phyloP scores from a whole-genome alignment of 2,888 invertebrate genomes.

The Ophion slaviceki region DNA sequence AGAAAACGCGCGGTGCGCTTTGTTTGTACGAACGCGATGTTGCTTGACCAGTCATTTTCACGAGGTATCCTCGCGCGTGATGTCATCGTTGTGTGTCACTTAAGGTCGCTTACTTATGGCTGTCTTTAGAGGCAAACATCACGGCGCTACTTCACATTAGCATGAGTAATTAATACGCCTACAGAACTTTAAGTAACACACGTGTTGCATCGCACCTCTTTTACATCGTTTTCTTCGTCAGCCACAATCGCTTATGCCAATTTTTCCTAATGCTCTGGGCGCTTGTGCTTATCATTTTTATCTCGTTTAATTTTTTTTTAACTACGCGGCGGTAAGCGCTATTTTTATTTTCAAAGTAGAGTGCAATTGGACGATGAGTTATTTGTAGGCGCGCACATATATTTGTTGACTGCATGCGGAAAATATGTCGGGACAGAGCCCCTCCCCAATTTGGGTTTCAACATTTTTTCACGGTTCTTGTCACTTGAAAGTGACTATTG shows the following conservation, averaged over 20 bases:
- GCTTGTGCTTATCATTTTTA: too few species aligned
- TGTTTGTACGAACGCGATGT: slow-evolving; percentile 41
- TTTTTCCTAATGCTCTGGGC: not conserved
- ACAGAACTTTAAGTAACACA: slow-evolving; percentile 32
- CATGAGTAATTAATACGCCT: slow-evolving; percentile 69
- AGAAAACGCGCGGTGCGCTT: slow-evolving; percentile 25
- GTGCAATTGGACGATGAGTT: too few species aligned
- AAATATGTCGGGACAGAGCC: too few species aligned
- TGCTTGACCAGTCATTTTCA: slow-evolving; percentile 53
- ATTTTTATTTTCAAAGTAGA: too few species aligned
- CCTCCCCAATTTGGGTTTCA: too few species aligned
- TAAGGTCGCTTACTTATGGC: slow-evolving; percentile 66
- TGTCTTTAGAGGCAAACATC: slow-evolving; percentile 68
- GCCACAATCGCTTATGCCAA: not conserved
- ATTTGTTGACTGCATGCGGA: too few species aligned
- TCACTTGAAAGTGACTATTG: too few species aligned
- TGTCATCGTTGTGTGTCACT: slow-evolving; percentile 66
- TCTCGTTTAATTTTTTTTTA: too few species aligned
- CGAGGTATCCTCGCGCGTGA: slow-evolving; percentile 64
- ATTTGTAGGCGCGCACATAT: too few species aligned
- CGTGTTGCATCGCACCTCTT: not conserved
- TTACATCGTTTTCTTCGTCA: not conserved
- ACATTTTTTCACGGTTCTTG: too few species aligned
- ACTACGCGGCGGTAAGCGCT: too few species aligned
- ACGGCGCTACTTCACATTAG: slow-evolving; percentile 69